Percentiles rank a stretch among this genome's conserved stretches.
Evolutionary conservation across 2,888 invertebrate genomes (phyloP).

Genomic region (Volucella zonaria): DNA sequence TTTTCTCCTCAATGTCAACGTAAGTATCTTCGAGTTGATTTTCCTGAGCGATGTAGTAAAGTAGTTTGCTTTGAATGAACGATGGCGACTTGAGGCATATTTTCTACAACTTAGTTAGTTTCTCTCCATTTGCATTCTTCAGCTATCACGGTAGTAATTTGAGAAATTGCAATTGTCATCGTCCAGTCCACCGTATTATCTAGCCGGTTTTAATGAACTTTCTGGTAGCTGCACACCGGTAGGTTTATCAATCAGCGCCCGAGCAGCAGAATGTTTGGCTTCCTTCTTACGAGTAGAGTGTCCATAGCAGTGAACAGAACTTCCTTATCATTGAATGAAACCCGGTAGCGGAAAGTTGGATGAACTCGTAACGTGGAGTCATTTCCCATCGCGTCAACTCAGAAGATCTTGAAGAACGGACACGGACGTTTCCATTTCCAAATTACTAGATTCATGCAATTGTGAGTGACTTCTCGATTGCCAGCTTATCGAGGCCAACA

Average conservation of each 20-base stretch:
- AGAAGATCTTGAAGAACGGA: slow-evolving; percentile 96
- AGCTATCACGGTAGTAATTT: slow-evolving; percentile 91
- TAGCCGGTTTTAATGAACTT: too few relatives aligned
- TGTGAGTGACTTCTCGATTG: slow-evolving; percentile 79
- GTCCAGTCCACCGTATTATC: slow-evolving; percentile 85
- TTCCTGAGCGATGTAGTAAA: slow-evolving; percentile 94
- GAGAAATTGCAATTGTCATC: slow-evolving; percentile 87
- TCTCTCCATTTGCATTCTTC: slow-evolving; percentile 92
- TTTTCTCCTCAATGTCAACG: slow-evolving; percentile 96
- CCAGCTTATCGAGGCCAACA: slow-evolving; percentile 76
- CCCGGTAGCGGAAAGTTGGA: slow-evolving; percentile 96
- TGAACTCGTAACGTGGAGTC: slow-evolving; percentile 96
- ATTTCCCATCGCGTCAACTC: slow-evolving; percentile 94
- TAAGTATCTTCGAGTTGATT: slow-evolving; percentile 97
- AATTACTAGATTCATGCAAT: slow-evolving; percentile 88
- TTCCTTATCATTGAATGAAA: slow-evolving; percentile 93
- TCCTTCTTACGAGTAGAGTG: slow-evolving; percentile 98
- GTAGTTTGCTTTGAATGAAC: slow-evolving; percentile 92
- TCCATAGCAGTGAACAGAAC: slow-evolving; percentile 87
- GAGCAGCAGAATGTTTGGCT: slow-evolving; percentile 98
- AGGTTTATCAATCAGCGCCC: slow-evolving; percentile 92
- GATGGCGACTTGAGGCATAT: slow-evolving; percentile 89
- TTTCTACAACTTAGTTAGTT: slow-evolving; percentile 93
- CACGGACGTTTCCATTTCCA: slow-evolving; percentile 94
- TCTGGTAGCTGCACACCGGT: slow-evolving; percentile 89